Conservation (phyloP, 2,797 vertebrate genomes). For the Diglossa cyanea region DNA sequence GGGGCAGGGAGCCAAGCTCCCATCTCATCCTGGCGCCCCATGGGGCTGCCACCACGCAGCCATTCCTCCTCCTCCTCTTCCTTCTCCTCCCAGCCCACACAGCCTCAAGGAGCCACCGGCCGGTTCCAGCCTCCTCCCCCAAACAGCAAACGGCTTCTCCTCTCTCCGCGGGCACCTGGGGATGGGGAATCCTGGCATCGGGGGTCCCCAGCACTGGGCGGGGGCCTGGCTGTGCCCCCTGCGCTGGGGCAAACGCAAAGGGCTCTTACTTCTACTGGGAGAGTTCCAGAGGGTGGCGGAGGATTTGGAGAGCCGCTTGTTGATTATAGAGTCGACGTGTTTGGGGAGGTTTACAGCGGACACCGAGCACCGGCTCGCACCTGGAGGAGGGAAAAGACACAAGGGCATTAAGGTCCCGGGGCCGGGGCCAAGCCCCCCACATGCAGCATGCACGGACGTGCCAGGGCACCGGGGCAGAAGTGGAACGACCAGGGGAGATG, state of each 20-base stretch:
- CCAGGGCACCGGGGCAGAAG: not conserved
- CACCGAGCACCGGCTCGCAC: conserved; percentile 96
- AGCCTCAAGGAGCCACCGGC: not conserved
- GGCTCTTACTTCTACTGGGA: conserved; percentile 97
- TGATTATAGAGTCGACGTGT: conserved; percentile 98
- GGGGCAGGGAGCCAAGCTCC: conserved; percentile 24
- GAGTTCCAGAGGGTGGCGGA: conserved; percentile 99
- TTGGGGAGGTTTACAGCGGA: conserved; percentile 99
- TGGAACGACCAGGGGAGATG: not conserved
- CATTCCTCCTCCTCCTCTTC: not conserved
- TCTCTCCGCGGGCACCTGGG: conserved; percentile 9
- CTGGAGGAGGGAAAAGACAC: conserved; percentile 83
- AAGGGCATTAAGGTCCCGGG: conserved; percentile 75
- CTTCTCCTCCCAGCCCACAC: not conserved
- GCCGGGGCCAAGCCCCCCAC: conserved; percentile 40
- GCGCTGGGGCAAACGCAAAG: conserved; percentile 62
- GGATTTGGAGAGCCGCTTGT: conserved; percentile 99
- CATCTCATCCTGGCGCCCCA: not conserved
- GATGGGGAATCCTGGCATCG: not conserved
- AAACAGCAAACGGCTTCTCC: conserved; percentile 51
- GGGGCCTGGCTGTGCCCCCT: not conserved
- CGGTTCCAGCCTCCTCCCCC: conserved; percentile 11
- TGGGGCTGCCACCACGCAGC: not conserved
- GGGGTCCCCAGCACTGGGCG: not conserved
- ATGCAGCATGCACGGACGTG: conserved; percentile 66